Percentiles rank a stretch among this genome's conserved stretches.
Evolutionary conservation across 2,113 vertebrate species (phyloP).

Genomic region (Hippocampus mohnikei): DNA sequence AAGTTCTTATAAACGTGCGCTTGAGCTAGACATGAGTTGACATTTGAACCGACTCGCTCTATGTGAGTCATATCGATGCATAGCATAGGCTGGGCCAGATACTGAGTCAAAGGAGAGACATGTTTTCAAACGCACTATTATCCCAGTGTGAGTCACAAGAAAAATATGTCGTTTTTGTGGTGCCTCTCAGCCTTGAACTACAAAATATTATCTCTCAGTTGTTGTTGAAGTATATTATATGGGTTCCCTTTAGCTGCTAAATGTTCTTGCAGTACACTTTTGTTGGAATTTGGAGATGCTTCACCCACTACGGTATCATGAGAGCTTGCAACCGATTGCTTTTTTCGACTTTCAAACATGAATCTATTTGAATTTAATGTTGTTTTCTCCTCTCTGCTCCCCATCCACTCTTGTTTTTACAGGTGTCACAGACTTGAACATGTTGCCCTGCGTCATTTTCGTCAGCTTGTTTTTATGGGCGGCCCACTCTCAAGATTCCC

Average conservation of each 20-base stretch:
- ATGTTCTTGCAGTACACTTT: neutral
- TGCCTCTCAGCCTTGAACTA: constrained; percentile 24
- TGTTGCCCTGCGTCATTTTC: constrained; percentile 82
- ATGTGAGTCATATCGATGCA: constrained; percentile 29
- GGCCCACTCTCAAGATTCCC: constrained; percentile 70
- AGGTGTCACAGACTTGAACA: constrained; percentile 70
- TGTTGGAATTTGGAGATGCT: neutral
- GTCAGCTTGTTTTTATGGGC: constrained; percentile 72
- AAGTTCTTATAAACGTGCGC: constrained; percentile 18
- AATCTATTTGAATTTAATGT: constrained; percentile 18
- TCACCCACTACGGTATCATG: neutral
- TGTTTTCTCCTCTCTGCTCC: constrained; percentile 12
- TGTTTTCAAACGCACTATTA: constrained; percentile 27
- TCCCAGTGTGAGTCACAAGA: constrained; percentile 40
- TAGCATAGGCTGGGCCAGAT: constrained; percentile 32
- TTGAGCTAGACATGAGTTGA: constrained; percentile 15
- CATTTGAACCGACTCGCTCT: constrained; percentile 24
- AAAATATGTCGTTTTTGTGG: constrained; percentile 11
- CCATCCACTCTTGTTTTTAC: constrained; percentile 32
- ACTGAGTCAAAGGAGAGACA: constrained; percentile 39
- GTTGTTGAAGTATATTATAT: constrained; percentile 11
- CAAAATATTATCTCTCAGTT: constrained; percentile 8
- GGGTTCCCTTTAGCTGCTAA: constrained; percentile 13
- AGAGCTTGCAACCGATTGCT: neutral
- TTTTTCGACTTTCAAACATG: neutral